Evolutionary conservation across 2,888 invertebrate genomes (phyloP).

Genomic region (Mesorhabditis spiculigera): DNA sequence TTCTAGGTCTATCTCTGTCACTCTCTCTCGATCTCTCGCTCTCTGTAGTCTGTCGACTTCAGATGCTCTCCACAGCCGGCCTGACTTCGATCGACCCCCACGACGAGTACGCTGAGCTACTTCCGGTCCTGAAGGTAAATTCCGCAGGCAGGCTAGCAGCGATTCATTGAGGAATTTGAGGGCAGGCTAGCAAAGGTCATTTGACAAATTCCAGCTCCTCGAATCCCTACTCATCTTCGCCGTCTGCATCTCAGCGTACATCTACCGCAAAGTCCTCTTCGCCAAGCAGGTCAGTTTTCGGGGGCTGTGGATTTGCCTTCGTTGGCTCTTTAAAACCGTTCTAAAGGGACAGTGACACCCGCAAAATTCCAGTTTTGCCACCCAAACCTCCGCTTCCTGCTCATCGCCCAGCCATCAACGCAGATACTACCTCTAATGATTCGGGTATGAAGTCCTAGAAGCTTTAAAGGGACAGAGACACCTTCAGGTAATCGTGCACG

Average conservation of each 20-base stretch:
- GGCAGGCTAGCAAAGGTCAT: too few relatives aligned
- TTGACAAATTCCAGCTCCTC: background rate
- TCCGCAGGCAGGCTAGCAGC: too few relatives aligned
- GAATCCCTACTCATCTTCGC: background rate
- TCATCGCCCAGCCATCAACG: constrained; percentile 1
- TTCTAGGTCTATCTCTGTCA: too few relatives aligned
- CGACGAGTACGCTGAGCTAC: too few relatives aligned
- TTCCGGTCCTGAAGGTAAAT: too few relatives aligned
- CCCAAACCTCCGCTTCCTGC: constrained; percentile 2
- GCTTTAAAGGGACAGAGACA: background rate
- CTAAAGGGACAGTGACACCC: background rate
- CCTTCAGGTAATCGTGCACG: background rate
- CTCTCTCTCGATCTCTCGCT: too few relatives aligned
- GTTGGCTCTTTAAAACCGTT: background rate
- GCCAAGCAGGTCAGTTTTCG: background rate
- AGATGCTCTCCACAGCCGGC: background rate
- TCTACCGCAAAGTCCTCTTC: background rate
- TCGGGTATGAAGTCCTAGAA: constrained; percentile 3
- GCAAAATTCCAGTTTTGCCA: background rate
- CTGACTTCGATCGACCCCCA: too few relatives aligned
- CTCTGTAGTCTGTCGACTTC: background rate
- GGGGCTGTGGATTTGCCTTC: too few relatives aligned
- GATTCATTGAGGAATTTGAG: background rate
- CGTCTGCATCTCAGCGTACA: background rate
- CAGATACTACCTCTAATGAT: background rate